phyloP scores from a whole-genome alignment of 2,797 vertebrate species.

The Peromyscus attwateri region DNA sequence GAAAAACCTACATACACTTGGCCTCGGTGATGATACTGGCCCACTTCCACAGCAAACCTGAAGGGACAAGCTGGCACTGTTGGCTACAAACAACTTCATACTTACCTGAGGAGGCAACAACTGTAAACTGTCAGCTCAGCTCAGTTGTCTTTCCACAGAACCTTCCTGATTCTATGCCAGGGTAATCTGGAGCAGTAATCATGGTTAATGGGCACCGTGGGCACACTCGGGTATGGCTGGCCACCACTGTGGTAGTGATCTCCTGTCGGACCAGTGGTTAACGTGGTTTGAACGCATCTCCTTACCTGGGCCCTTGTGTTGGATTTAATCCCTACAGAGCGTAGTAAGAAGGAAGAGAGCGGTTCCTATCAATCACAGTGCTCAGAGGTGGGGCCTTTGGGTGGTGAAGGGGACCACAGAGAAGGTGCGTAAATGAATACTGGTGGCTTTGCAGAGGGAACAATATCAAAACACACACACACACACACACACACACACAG shows the following conservation, averaged over 20 bases:
- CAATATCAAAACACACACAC: too few relatives aligned
- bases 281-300: too few relatives aligned
- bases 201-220: not conserved
- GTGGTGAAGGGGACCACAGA: not conserved
- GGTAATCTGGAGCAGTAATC: not conserved
- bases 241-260: not conserved
- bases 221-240: too few relatives aligned
- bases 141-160: not conserved
- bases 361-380: not conserved
- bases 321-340: not conserved
- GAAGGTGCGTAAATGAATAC: not conserved
- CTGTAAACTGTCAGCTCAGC: not conserved
- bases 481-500: too few relatives aligned
- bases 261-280: too few relatives aligned
- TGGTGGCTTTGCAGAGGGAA: not conserved
- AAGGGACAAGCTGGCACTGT: not conserved
- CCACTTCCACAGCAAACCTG: not conserved
- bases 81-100: not conserved
- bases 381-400: not conserved
- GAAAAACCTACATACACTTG: not conserved
- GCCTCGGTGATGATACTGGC: not conserved
- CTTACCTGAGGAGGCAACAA: not conserved
- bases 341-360: not conserved
- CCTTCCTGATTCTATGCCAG: not conserved
- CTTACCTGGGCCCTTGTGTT: not conserved